phyloP scores from a whole-genome alignment of 2,113 vertebrate species.

The Caranx ignobilis region DNA sequence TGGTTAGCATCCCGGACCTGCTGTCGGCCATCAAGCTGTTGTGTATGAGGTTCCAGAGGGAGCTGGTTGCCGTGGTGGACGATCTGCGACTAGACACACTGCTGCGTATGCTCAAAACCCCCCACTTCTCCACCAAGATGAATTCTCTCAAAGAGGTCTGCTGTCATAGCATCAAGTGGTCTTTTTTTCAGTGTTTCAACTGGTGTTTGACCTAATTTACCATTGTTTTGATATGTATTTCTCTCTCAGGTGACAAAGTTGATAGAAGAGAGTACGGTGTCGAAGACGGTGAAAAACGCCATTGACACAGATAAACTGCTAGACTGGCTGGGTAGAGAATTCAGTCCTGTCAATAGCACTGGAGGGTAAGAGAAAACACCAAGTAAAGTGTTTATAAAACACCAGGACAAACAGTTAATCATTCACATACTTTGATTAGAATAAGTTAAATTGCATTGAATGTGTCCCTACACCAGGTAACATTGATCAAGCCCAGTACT shows the following conservation, averaged over 20 bases:
- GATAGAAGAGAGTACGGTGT: conserved; percentile 98
- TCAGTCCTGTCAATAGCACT: conserved; percentile 97
- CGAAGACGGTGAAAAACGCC: conserved; percentile 98
- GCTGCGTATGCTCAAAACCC: conserved; percentile 97
- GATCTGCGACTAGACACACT: conserved; percentile 96
- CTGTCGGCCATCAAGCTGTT: conserved; percentile 97
- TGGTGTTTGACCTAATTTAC: not conserved
- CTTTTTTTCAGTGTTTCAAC: not conserved
- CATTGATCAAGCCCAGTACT: conserved; percentile 99
- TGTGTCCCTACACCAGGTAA: conserved; percentile 86
- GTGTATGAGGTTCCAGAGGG: conserved; percentile 98
- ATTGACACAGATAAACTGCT: conserved; percentile 96
- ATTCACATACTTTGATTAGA: not conserved
- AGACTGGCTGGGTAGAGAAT: conserved; percentile 97
- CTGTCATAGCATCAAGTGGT: not conserved
- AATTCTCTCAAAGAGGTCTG: conserved; percentile 98
- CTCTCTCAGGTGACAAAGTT: conserved; percentile 93
- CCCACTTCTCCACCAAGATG: conserved; percentile 99
- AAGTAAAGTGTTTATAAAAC: too few relatives aligned
- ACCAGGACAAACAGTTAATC: not conserved
- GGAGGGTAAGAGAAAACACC: conserved; percentile 87
- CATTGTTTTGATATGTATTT: conserved; percentile 8
- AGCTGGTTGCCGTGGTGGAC: conserved; percentile 93
- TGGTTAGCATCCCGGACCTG: conserved; percentile 97
- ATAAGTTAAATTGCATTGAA: not conserved